These are phyloP conservation scores for Geodia barretti DNA, from an alignment of 37 sponge, comb jelly and placozoan species.

Conservation along the genomic window DNA sequence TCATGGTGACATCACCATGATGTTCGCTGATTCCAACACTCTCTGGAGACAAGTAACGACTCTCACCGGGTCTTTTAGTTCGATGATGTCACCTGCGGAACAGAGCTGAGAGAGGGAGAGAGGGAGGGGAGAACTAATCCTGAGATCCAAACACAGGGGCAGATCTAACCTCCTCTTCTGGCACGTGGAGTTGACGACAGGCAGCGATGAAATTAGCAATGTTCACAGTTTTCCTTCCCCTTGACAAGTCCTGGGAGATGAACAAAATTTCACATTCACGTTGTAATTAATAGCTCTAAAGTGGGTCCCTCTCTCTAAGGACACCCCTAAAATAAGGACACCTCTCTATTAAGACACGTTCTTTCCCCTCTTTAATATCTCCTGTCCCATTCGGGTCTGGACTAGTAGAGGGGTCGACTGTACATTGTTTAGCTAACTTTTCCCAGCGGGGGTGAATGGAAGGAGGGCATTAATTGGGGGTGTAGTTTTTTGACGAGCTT, in stretches of 20 bases:
- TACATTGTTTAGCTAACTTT: constrained; percentile 28
- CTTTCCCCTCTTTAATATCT: no score
- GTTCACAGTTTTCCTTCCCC: constrained; percentile 58
- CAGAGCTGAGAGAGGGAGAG: constrained; percentile 45
- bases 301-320: not conserved
- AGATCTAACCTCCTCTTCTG: constrained; percentile 47
- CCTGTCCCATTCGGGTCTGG: not conserved
- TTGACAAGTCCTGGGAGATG: constrained; percentile 45
- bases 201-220: constrained; percentile 71
- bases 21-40: constrained; percentile 19
- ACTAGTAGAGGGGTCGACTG: no score
- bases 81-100: constrained; percentile 78
- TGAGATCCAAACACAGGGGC: no score
- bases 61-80: constrained; percentile 65
- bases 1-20: not conserved
- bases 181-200: constrained; percentile 63
- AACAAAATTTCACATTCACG: not conserved
- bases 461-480: constrained; percentile 47
- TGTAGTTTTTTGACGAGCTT: constrained; percentile 72
- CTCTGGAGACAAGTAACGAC: constrained; percentile 56
- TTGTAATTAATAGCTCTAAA: not conserved
- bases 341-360: no score
- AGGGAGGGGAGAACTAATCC: no score
- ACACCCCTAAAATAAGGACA: no score
- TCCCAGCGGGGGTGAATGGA: constrained; percentile 37